Conservation (phyloP, 2,113 vertebrate species). For the Ceuthmochares aereus region DNA sequence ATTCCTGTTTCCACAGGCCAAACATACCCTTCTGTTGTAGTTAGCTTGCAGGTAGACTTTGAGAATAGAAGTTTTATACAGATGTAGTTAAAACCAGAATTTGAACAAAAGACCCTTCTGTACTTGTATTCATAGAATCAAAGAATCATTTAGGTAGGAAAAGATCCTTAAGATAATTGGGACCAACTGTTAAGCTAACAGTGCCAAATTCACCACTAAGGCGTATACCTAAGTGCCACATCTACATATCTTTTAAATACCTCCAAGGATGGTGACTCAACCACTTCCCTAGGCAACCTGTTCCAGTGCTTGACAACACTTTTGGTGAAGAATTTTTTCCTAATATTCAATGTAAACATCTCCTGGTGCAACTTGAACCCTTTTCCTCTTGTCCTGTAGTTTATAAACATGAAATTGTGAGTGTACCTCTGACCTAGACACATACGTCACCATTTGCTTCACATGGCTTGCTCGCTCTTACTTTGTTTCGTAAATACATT, state of each 20-base stretch:
- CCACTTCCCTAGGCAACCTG: background rate
- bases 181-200: background rate
- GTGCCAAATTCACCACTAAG: background rate
- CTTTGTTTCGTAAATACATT: background rate
- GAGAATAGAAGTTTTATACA: background rate
- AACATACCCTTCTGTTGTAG: background rate
- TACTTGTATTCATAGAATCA: background rate
- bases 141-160: background rate
- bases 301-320: background rate
- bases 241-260: background rate
- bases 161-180: background rate
- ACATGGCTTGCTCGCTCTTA: rapidly evolving
- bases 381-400: background rate
- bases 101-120: background rate
- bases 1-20: background rate
- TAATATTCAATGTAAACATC: background rate
- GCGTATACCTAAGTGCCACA: rapidly evolving
- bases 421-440: background rate
- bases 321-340: background rate
- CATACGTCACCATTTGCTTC: background rate
- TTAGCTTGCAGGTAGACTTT: background rate
- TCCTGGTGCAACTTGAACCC: background rate
- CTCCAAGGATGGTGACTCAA: background rate
- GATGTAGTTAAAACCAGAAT: background rate
- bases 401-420: background rate